A percentile compares a stretch with the other conserved stretches of the same genome.
phyloP scores from a whole-genome alignment of 2,113 vertebrate species.

The Micronycteris hirsuta region DNA sequence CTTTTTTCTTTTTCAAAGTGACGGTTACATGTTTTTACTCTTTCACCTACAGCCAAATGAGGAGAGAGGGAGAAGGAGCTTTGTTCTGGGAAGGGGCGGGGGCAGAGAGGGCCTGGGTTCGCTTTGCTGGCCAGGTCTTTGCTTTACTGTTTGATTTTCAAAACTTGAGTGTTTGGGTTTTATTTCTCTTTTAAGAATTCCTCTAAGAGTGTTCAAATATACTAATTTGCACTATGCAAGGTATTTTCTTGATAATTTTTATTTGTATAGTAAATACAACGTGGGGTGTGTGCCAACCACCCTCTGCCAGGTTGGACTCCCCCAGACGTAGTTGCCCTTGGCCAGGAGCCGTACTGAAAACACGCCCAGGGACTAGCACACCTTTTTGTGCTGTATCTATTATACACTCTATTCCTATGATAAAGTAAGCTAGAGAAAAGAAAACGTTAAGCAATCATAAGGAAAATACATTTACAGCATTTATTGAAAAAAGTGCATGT shows the following conservation, averaged over 20 bases:
- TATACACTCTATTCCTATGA: not conserved
- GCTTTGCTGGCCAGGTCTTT: not conserved
- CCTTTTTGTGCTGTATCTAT: not conserved
- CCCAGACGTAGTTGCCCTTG: not conserved
- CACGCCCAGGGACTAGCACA: not conserved
- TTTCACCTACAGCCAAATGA: not conserved
- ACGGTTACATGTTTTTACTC: not conserved
- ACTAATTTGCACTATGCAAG: not conserved
- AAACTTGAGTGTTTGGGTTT: not conserved
- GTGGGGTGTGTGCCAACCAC: not conserved
- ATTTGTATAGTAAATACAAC: not conserved
- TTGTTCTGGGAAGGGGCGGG: accelerated
- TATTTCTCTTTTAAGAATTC: not conserved
- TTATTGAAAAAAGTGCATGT: not conserved
- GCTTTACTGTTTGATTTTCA: not conserved
- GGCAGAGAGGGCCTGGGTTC: accelerated
- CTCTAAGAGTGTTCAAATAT: not conserved
- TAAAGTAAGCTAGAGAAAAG: not conserved
- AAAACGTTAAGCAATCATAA: not conserved
- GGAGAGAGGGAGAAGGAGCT: not conserved
- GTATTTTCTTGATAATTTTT: not conserved
- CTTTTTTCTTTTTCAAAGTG: not conserved
- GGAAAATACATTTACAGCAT: not conserved
- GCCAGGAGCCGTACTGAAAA: too few relatives aligned
- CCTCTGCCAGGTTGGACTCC: not conserved